Conservation (phyloP, 2,888 invertebrate genomes). For the Pollenia amentaria region DNA sequence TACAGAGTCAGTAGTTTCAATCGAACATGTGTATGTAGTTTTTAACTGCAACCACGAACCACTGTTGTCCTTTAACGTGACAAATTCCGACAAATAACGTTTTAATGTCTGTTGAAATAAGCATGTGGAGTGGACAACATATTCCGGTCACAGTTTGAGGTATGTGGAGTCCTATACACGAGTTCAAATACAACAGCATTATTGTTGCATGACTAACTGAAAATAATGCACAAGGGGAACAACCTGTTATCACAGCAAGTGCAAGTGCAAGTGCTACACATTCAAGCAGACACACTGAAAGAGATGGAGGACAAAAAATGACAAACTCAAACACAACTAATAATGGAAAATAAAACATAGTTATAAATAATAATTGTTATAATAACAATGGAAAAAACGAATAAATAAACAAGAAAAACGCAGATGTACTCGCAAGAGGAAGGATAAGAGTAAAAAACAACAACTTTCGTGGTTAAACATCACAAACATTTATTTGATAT, state of each 20-base stretch:
- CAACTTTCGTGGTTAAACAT: slow-evolving; percentile 40
- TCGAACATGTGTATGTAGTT: slow-evolving; percentile 31
- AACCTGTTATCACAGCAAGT: slow-evolving; percentile 43
- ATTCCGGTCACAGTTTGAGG: background rate
- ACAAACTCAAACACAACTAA: slow-evolving; percentile 14
- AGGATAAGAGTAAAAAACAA: slow-evolving; percentile 26
- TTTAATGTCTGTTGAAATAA: slow-evolving; percentile 2
- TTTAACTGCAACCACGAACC: slow-evolving; percentile 38
- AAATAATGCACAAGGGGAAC: slow-evolving; percentile 50
- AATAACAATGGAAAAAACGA: slow-evolving; percentile 3
- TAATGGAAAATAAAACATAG: slow-evolving; percentile 17
- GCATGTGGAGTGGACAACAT: background rate
- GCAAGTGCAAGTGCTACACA: background rate
- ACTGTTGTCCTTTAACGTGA: slow-evolving; percentile 61
- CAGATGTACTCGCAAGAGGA: slow-evolving; percentile 2
- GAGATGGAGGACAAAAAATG: slow-evolving; percentile 21
- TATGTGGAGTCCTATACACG: background rate
- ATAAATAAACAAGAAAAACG: slow-evolving; percentile 37
- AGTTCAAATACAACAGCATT: background rate
- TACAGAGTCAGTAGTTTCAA: background rate
- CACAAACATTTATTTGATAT: slow-evolving; percentile 31
- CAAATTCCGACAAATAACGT: slow-evolving; percentile 66
- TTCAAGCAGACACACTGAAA: background rate
- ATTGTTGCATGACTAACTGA: slow-evolving; percentile 46
- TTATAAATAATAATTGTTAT: slow-evolving; percentile 1